Evolutionary conservation across 2,113 vertebrate species (phyloP).

Genomic region (Caretta caretta): DNA sequence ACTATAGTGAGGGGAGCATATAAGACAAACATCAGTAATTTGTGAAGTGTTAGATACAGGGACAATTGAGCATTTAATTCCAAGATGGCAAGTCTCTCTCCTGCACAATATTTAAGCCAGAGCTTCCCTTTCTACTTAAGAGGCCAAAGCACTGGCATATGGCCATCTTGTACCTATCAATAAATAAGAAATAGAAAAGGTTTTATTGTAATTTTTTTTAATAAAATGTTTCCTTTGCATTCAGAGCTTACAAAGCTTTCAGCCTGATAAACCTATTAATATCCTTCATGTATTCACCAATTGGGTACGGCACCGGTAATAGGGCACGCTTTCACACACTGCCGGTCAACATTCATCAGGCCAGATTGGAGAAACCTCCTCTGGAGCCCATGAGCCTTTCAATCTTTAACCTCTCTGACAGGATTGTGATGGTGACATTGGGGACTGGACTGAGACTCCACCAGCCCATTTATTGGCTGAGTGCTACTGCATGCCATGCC

Average conservation of each 20-base stretch:
- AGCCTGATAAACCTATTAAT: not conserved
- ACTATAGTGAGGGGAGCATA: not conserved
- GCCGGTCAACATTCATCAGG: not conserved
- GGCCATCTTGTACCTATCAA: not conserved
- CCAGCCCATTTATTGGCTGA: not conserved
- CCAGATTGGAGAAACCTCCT: not conserved
- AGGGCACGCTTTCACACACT: not conserved
- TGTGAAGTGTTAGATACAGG: not conserved
- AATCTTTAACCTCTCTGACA: not conserved
- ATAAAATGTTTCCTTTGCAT: not conserved
- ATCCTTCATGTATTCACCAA: not conserved
- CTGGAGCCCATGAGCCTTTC: not conserved
- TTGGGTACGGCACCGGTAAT: not conserved
- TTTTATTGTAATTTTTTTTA: not conserved
- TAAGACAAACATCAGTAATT: not conserved
- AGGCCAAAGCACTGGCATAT: not conserved
- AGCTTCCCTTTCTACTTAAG: not conserved
- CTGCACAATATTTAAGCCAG: not conserved
- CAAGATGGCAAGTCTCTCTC: not conserved
- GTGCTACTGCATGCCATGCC: not conserved
- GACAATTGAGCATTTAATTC: not conserved
- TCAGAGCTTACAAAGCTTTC: not conserved
- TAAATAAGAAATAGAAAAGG: constrained; percentile 10
- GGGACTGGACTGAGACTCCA: not conserved
- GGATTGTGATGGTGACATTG: rapidly evolving